Evolutionary conservation across 2,888 invertebrate genomes (phyloP).

Genomic region (Ophraella communa): DNA sequence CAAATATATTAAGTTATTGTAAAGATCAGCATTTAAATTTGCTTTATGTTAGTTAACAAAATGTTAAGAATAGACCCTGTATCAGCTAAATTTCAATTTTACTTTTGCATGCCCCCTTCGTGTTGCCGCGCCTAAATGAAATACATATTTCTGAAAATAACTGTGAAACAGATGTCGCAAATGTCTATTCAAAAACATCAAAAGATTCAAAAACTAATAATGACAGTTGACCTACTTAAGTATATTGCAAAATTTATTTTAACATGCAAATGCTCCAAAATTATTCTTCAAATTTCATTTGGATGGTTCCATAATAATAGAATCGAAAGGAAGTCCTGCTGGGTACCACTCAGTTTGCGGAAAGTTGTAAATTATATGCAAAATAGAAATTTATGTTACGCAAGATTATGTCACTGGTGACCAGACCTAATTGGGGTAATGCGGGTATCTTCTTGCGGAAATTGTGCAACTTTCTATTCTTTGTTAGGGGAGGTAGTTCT

Average conservation of each 20-base stretch:
- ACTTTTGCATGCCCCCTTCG: background rate
- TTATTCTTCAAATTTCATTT: conserved; percentile 9
- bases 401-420: conserved; percentile 43
- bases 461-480: conserved; percentile 23
- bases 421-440: conserved; percentile 16
- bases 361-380: conserved; percentile 48
- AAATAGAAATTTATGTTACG: conserved; percentile 44
- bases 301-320: conserved; percentile 24
- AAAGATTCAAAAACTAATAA: conserved; percentile 29
- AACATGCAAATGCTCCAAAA: conserved; percentile 37
- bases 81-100: background rate
- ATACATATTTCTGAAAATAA: conserved; percentile 33
- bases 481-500: background rate
- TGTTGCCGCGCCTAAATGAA: background rate
- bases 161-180: conserved; percentile 31
- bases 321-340: conserved; percentile 41
- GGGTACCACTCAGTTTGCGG: conserved; percentile 40
- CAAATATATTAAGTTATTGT: no score
- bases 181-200: conserved; percentile 27
- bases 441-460: conserved; percentile 27
- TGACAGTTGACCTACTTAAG: conserved; percentile 44
- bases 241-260: conserved; percentile 39
- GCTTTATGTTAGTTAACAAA: background rate
- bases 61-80: background rate
- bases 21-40: no score